Evolutionary conservation across 1,140 invertebrate species (phyloP), one percentile per base, ranked within the genome.

Genomic region (Pollicipes pollicipes): DNA sequence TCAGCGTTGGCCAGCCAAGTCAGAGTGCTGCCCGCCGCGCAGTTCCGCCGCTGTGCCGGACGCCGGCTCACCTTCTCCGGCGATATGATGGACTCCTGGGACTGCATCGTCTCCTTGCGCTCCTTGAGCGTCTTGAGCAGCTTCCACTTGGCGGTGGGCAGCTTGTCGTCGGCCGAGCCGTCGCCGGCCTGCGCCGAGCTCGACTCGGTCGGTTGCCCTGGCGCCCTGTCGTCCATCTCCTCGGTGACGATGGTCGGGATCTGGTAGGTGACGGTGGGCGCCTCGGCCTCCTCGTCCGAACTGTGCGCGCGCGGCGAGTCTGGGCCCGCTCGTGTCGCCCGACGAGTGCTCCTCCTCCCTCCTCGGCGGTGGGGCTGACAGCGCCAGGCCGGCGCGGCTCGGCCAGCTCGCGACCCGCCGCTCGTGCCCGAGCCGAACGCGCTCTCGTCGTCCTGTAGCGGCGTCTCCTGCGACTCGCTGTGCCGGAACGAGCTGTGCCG

Each of bases 101-200:
- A 71, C 70, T 76, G 76, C 73, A 88, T 90, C 80, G 92, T 90
- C 17, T 90, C 89, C 81, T 93, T 93, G 71, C 88, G 83, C 77
- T 93, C 91, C 78, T 93, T 93, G 32, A 93, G 77, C 10, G 91
- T 90, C 80, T 93, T 94, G 21, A 93, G 79, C 28, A 93, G 80
- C 78, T 93, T 92, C 91, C 91, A 94, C 80, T 91, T 93, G 76
- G 32, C 32, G 32, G 32, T 35, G 32, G 32, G n/a, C n/a, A n/a
- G 32, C 16, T 35, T 35, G 32, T 35, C 32, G 32, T 35, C 32
- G 32, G 32, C 16, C 4, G 4, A 6, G 32, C 32, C 32, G 4
- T 4, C 4, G 16, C 4, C 4, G 4, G 32, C 4, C 4, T 16
- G 4, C 32, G 32, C 4, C 32, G 32, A 35, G 32, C 32, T 35